Conservation (phyloP, 2,888 invertebrate species). For the Gandaritis pyraliata region DNA sequence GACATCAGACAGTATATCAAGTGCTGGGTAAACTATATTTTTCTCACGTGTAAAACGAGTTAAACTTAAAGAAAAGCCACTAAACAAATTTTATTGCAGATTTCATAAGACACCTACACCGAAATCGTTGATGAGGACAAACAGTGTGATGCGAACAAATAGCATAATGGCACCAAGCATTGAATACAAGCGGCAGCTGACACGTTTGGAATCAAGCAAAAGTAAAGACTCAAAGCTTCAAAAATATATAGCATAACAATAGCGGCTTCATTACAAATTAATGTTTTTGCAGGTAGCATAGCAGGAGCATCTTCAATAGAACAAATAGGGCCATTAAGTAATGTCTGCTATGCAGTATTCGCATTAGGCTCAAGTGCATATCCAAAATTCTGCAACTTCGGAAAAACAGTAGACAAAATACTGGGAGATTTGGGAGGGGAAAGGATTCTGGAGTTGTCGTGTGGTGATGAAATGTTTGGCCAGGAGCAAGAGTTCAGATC, state of each 20-base stretch:
- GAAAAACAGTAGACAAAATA: conserved; percentile 94
- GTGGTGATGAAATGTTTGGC: conserved; percentile 97
- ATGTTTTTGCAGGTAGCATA: conserved; percentile 84
- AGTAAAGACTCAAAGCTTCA: conserved; percentile 59
- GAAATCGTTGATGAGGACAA: conserved; percentile 94
- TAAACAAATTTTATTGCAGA: conserved; percentile 45
- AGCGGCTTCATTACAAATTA: not conserved
- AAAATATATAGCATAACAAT: too few relatives aligned
- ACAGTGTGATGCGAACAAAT: conserved; percentile 94
- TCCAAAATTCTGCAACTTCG: conserved; percentile 97
- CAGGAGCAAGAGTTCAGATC: conserved; percentile 96
- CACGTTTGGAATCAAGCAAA: conserved; percentile 81
- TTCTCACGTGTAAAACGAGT: too few relatives aligned
- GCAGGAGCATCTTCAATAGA: conserved; percentile 90
- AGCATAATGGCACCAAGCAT: conserved; percentile 81
- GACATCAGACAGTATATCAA: conserved; percentile 45
- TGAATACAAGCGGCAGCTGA: conserved; percentile 85
- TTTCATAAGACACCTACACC: conserved; percentile 90
- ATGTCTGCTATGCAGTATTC: conserved; percentile 96
- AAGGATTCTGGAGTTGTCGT: conserved; percentile 90
- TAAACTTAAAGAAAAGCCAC: too few relatives aligned
- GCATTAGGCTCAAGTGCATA: conserved; percentile 97
- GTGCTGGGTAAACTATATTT: conserved; percentile 45
- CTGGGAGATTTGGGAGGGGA: conserved; percentile 95
- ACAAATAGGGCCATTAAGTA: conserved; percentile 92